phyloP scores from a whole-genome alignment of 2,888 invertebrate genomes.

The Aleiodes leptofemur region DNA sequence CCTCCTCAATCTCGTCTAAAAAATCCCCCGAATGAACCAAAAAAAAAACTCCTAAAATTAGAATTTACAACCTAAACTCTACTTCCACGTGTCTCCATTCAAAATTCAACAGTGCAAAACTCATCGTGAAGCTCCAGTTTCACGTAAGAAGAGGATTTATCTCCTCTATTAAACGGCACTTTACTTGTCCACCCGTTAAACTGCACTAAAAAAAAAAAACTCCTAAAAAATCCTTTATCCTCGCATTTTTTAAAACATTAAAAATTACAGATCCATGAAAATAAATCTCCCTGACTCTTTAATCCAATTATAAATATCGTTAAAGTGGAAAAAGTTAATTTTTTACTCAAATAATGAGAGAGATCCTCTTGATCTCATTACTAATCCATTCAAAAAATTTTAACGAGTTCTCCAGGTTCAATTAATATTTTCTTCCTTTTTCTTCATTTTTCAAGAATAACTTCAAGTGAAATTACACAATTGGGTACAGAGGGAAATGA shows the following conservation, averaged over 20 bases:
- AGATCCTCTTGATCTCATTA: neutral
- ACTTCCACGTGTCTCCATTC: slow-evolving; percentile 29
- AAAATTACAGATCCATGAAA: too few relatives aligned
- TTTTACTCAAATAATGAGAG: too few relatives aligned
- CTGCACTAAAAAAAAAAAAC: neutral
- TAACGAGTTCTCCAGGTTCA: slow-evolving; percentile 14
- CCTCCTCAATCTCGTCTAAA: slow-evolving; percentile 6
- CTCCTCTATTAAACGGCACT: slow-evolving; percentile 43
- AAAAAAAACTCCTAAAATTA: slow-evolving; percentile 13
- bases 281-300: too few relatives aligned
- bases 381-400: neutral
- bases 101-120: slow-evolving; percentile 19
- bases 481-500: slow-evolving; percentile 3
- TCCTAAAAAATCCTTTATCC: neutral
- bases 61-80: slow-evolving; percentile 26
- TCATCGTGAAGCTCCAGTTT: slow-evolving; percentile 9
- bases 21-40: neutral
- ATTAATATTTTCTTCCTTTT: neutral
- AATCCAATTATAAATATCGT: too few relatives aligned
- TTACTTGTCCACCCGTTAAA: slow-evolving; percentile 30
- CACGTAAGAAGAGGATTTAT: slow-evolving; percentile 39
- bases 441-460: neutral
- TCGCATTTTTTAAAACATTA: too few relatives aligned
- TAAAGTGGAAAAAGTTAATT: too few relatives aligned
- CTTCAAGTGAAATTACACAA: neutral